phyloP scores from a whole-genome alignment of 2,888 invertebrate genomes.

The Eristalis arbustorum region DNA sequence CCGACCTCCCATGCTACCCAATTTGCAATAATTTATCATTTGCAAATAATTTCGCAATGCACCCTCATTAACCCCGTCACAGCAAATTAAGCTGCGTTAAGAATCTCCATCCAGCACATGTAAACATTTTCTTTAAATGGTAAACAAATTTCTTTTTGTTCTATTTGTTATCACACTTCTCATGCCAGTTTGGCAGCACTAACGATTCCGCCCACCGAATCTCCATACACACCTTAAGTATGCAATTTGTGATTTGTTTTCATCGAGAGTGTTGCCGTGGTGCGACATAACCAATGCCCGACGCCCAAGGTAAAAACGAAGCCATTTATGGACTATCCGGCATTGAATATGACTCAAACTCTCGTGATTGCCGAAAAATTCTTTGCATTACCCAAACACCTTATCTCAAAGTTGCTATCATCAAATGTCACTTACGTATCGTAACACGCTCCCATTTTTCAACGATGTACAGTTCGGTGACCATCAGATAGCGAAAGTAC shows the following conservation, averaged over 20 bases:
- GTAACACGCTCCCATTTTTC: slow-evolving; percentile 86
- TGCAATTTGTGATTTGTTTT: slow-evolving; percentile 33
- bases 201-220: background rate
- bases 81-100: background rate
- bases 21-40: no score
- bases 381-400: background rate
- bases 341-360: slow-evolving; percentile 1
- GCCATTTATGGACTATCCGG: background rate
- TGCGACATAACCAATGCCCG: background rate
- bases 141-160: background rate
- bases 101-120: background rate
- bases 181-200: slow-evolving; percentile 6
- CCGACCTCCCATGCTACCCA: no score
- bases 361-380: slow-evolving; percentile 2
- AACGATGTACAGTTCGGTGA: slow-evolving; percentile 87
- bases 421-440: slow-evolving; percentile 82
- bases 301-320: background rate
- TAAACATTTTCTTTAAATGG: background rate
- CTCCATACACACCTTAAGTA: background rate
- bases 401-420: background rate
- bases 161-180: background rate
- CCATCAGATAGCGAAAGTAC: slow-evolving; percentile 86
- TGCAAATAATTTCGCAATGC: no score
- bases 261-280: slow-evolving; percentile 20
- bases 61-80: no score